Conservation (phyloP, 2,113 vertebrate species). For the Hepsetus odoe region DNA sequence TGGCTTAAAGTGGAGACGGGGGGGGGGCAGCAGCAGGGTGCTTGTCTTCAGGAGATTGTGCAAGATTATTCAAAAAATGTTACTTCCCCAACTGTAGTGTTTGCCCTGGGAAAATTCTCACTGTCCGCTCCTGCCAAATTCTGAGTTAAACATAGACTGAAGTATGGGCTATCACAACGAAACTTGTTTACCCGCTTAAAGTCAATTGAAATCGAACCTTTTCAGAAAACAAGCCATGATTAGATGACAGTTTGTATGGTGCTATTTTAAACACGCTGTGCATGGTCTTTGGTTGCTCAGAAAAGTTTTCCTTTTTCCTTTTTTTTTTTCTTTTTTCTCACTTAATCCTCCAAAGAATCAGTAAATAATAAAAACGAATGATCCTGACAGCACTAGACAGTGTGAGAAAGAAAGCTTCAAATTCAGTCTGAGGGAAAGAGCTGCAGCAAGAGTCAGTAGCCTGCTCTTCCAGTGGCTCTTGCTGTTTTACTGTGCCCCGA, state of each 20-base stretch:
- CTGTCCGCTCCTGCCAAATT: not conserved
- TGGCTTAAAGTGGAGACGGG: not conserved
- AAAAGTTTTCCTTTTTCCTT: not conserved
- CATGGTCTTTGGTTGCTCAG: too few relatives aligned
- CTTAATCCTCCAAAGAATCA: not conserved
- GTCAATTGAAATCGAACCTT: not conserved
- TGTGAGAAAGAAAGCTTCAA: not conserved
- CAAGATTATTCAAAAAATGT: not conserved
- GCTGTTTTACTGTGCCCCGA: not conserved
- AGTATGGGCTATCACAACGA: not conserved
- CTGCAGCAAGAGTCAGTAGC: not conserved
- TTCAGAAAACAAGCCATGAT: too few relatives aligned
- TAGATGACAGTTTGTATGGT: too few relatives aligned
- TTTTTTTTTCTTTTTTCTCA: not conserved
- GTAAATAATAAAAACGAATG: not conserved
- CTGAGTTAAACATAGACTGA: not conserved
- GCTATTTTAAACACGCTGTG: not conserved
- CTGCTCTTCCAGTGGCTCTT: not conserved
- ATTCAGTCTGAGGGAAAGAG: not conserved
- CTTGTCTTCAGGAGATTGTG: constrained; percentile 2
- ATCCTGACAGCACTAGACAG: not conserved
- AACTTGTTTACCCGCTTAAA: not conserved
- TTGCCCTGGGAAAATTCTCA: too few relatives aligned
- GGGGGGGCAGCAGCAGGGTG: not conserved
- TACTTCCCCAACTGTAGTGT: not conserved